phyloP scores from a whole-genome alignment of 2,797 vertebrate genomes.

The Vipera latastei region DNA sequence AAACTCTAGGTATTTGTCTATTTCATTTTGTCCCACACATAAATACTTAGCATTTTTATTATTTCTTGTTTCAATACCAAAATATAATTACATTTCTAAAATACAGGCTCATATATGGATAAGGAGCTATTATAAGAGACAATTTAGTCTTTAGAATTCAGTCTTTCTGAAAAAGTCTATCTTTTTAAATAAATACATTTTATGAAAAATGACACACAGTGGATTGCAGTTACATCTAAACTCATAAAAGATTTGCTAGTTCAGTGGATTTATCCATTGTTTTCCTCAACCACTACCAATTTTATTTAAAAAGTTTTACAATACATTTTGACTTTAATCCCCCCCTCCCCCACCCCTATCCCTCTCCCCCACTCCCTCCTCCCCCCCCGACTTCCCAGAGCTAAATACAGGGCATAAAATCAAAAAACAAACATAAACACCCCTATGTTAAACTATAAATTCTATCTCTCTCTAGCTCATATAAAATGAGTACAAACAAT shows the following conservation, averaged over 20 bases:
- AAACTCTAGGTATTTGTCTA: slow-evolving; percentile 1
- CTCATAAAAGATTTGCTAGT: background rate
- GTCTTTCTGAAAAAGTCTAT: background rate
- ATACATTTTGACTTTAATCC: too few species aligned
- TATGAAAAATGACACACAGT: background rate
- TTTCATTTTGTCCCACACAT: background rate
- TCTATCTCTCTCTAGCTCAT: too few species aligned
- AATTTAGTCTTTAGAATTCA: background rate
- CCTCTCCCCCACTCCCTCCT: too few species aligned
- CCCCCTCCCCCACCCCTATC: too few species aligned
- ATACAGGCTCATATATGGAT: background rate
- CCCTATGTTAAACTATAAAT: too few species aligned
- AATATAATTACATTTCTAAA: slow-evolving; percentile 11
- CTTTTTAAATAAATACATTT: background rate
- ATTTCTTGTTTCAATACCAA: slow-evolving; percentile 6
- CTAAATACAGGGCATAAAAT: too few species aligned
- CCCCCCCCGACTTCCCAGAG: too few species aligned
- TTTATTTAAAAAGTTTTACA: too few species aligned
- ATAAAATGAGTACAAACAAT: too few species aligned
- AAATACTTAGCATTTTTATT: slow-evolving; percentile 13
- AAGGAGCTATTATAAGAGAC: background rate
- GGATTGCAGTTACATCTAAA: background rate
- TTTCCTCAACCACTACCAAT: background rate
- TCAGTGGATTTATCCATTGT: background rate
- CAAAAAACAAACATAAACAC: too few species aligned